A percentile compares a stretch with the other conserved stretches of the same genome.
Conservation (phyloP, 2,113 vertebrate species). For the Lampris incognitus region DNA sequence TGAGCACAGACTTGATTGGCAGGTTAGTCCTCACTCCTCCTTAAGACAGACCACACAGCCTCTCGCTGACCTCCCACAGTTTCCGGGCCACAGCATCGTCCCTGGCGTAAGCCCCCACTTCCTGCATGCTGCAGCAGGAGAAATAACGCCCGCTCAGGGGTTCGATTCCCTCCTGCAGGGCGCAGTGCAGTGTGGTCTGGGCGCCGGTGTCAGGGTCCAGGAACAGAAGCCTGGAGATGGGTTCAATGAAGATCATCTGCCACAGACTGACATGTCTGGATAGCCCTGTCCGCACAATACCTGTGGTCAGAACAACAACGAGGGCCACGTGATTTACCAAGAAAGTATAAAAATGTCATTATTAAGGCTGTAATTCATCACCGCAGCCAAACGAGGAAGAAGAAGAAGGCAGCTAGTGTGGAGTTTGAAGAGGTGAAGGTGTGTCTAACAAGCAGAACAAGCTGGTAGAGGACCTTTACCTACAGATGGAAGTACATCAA, state of each 20-base stretch:
- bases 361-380: too few species aligned
- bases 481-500: too few species aligned
- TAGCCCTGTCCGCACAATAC: slow-evolving; percentile 73
- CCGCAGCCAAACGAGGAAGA: too few species aligned
- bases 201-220: slow-evolving; percentile 72
- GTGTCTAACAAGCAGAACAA: too few species aligned
- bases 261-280: slow-evolving; percentile 75
- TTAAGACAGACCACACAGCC: slow-evolving; percentile 61
- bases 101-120: slow-evolving; percentile 46
- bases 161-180: slow-evolving; percentile 76
- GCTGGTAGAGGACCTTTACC: too few species aligned
- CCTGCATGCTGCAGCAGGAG: slow-evolving; percentile 66
- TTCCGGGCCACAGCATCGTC: slow-evolving; percentile 62
- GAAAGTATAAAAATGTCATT: too few species aligned
- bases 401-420: too few species aligned
- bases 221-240: slow-evolving; percentile 70
- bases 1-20: too few species aligned
- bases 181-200: slow-evolving; percentile 80
- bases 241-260: slow-evolving; percentile 77
- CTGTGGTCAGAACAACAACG: slow-evolving; percentile 27
- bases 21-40: neutral
- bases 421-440: too few species aligned
- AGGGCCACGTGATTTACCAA: neutral
- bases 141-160: slow-evolving; percentile 75
- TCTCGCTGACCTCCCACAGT: slow-evolving; percentile 78